Percentiles rank a stretch among this genome's conserved stretches.
phyloP scores from a whole-genome alignment of 2,113 vertebrate species.

The Misgurnus mizolepis region DNA sequence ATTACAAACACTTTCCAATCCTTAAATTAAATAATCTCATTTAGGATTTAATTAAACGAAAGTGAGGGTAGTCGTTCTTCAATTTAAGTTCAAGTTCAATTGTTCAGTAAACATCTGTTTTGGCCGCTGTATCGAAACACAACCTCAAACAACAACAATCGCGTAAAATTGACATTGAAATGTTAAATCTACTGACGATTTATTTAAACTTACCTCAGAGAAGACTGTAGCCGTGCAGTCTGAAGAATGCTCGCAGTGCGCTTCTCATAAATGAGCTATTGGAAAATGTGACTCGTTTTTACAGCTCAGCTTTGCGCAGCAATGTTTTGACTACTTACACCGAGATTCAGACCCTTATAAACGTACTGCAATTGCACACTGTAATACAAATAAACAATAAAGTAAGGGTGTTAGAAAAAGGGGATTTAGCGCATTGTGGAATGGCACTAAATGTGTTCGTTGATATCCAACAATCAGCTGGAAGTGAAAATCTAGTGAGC shows the following conservation, averaged over 20 bases:
- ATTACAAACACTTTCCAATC: too few species aligned
- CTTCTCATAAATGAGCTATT: constrained; percentile 60
- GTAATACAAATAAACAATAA: too few species aligned
- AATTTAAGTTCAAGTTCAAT: neutral
- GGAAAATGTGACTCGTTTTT: constrained; percentile 75
- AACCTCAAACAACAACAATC: neutral
- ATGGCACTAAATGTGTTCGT: too few species aligned
- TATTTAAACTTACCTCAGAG: constrained; percentile 58
- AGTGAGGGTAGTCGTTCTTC: too few species aligned
- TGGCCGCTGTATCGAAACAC: neutral
- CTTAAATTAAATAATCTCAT: too few species aligned
- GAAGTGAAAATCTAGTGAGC: too few species aligned
- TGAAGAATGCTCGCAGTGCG: constrained; percentile 35
- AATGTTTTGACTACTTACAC: constrained; percentile 50
- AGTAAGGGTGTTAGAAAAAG: too few species aligned
- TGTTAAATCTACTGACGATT: neutral
- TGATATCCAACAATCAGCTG: too few species aligned
- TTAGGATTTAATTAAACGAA: too few species aligned
- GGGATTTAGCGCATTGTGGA: too few species aligned
- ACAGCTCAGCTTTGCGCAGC: constrained; percentile 44
- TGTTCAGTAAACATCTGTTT: neutral
- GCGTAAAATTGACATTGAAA: neutral
- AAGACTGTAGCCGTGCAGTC: constrained; percentile 10
- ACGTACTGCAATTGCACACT: too few species aligned
- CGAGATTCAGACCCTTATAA: neutral